Base-by-base conservation (phyloP, 1,140 invertebrate genomes). In the Ceratina calcarata region DNA sequence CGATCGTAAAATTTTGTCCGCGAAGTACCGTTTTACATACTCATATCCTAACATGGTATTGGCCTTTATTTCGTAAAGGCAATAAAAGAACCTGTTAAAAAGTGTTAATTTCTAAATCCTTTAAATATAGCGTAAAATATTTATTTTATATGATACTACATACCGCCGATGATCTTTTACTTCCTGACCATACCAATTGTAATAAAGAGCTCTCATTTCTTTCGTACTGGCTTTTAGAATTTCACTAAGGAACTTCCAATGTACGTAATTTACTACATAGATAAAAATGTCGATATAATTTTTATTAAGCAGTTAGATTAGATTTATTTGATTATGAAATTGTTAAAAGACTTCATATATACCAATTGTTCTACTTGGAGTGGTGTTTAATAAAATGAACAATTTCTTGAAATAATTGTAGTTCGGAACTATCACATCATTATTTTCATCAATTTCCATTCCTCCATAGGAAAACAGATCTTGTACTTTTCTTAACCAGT, bases 241-340 rank as follows among this genome's bases (percentile, higher is more conserved):
- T 45, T 24, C 73, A 20, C 76, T 86, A 2, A 88, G 12, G 15
- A 86, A 86, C 15, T 79, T 67, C 88, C 88, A 89, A 27, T 89
- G 88, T 51, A 88, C 61, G 49, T 87, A 89, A 58, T 88, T 89
- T 2, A 86, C 88, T 89, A 57, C 27, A 68, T 57, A 65, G 22
- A 22, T 27, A 3, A 0, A 24, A 32, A 20, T 53, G 13, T 16
- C 16, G 8, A n/a, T 10, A 49, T 2, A 0, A 0, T 68, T 16
- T 37, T n/a, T 75, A 60, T 15, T n/a, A 45, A 18, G 27, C 1
- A n/a, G n/a, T n/a, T n/a, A n/a, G 3, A 37, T 22, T 13, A 24
- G 20, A 10, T 12, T 0, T 3, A 45, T 45, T 45, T 45, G 8
- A 0, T 20, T 45, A 45, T 6, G 0, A 10, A 57, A 16, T 20